Conservation (phyloP, 2,113 vertebrate species). For the Hystrix brachyura region DNA sequence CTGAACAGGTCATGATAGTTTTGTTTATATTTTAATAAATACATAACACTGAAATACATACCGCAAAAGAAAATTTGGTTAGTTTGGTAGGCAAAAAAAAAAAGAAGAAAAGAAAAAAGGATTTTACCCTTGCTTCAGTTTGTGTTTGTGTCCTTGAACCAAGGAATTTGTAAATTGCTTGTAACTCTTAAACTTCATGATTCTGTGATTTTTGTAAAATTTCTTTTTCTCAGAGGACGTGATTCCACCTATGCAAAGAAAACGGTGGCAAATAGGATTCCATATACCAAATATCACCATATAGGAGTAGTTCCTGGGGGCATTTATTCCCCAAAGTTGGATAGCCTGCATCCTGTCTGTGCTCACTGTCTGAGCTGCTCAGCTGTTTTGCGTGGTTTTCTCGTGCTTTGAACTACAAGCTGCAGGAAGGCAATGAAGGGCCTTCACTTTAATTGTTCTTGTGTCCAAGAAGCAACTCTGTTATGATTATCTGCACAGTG, state of each 20-base stretch:
- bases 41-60: background rate
- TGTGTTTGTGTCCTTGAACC: slow-evolving; percentile 13
- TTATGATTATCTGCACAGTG: background rate
- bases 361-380: background rate
- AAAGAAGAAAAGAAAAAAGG: background rate
- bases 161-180: slow-evolving; percentile 39
- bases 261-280: background rate
- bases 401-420: background rate
- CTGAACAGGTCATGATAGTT: background rate
- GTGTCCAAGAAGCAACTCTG: background rate
- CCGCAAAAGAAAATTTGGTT: background rate
- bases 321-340: background rate
- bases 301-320: background rate
- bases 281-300: background rate
- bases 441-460: background rate
- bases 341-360: background rate
- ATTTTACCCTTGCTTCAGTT: background rate
- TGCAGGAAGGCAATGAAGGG: background rate
- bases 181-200: slow-evolving; percentile 56
- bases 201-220: slow-evolving; percentile 26
- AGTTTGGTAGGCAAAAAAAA: slow-evolving; percentile 38
- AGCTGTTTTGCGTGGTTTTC: background rate
- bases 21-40: slow-evolving; percentile 54
- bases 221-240: background rate
- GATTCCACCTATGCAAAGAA: background rate